Base-by-base conservation (phyloP, 2,797 vertebrate genomes). In the Discoglossus pictus region DNA sequence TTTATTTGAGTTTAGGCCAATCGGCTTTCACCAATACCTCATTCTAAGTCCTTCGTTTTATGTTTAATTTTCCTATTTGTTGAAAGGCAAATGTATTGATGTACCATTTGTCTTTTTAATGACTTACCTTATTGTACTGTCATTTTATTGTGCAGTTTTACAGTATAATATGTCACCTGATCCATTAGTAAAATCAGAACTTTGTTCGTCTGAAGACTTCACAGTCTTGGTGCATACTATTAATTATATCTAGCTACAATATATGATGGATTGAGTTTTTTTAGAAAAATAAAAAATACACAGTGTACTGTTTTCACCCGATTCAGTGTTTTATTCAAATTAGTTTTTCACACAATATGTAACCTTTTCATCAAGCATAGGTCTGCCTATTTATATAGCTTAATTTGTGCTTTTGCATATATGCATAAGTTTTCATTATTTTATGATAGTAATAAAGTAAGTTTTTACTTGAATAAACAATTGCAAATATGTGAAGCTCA, bases 1-100 rank as follows among this genome's bases (percentile, higher is more conserved):
- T 83, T 81, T 81, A 75, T 82, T 84, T 88, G 83, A 78, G 82
- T 77, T 66, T 68, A 61, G 65, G 64, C 70, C 80, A 65, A 67
- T 79, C 64, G 78, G 68, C 61, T 31, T 78, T 73, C 43, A 78
- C 51, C 61, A 62, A 23, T 74, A 65, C 79, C 51, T 76, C 69
- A 65, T 77, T 59, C 15, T 58, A 54, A 44, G 38, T 48, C 79
- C 59, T 79, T 82, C 74, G 47, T 76, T 81, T 70, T 64, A 40
- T 34, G 56, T 75, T 72, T 69, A 68, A 61, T 70, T 79, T 76
- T 51, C 71, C 42, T 39, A 43, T 82, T 82, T 80, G 73, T 63
- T 74, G 70, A 77, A 67, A 35, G 53, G 60, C 66, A 66, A 77
- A 42, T 15, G 21, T 38, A 36, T 59, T 70, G 68, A 66, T 13